phyloP scores from a whole-genome alignment of 2,797 vertebrate genomes.

The Miopithecus talapoin region DNA sequence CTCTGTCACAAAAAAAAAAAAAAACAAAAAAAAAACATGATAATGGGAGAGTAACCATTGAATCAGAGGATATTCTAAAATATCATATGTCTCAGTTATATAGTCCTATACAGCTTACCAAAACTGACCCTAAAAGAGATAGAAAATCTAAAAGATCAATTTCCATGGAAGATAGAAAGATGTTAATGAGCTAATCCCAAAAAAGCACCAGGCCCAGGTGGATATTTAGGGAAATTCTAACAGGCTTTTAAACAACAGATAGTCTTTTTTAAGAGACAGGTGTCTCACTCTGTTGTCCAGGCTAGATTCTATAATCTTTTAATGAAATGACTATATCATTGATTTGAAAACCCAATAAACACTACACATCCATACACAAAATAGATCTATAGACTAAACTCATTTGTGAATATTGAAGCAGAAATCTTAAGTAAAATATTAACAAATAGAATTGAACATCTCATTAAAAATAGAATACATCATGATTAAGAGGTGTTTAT shows the following conservation, averaged over 20 bases:
- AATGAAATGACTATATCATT: not conserved
- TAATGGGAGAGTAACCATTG: not conserved
- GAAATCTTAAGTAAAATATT: not conserved
- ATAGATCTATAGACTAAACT: not conserved
- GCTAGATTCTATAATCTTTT: not conserved
- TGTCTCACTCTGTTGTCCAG: not conserved
- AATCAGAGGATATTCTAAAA: not conserved
- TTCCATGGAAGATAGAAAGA: not conserved
- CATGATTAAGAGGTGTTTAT: not conserved
- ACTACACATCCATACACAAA: not conserved
- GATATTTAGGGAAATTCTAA: not conserved
- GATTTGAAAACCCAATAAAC: not conserved
- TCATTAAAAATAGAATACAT: not conserved
- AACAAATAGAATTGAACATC: not conserved
- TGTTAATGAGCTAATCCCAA: not conserved
- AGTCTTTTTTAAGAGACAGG: not conserved
- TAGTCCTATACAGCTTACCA: not conserved
- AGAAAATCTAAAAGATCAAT: not conserved
- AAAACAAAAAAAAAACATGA: no score
- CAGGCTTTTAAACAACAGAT: not conserved
- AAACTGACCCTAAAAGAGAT: not conserved
- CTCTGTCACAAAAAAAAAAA: not conserved
- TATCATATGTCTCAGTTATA: not conserved
- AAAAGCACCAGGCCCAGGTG: not conserved
- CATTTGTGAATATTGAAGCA: not conserved